Conservation (phyloP, 2,797 vertebrate species). For the Pelobates cultripes region DNA sequence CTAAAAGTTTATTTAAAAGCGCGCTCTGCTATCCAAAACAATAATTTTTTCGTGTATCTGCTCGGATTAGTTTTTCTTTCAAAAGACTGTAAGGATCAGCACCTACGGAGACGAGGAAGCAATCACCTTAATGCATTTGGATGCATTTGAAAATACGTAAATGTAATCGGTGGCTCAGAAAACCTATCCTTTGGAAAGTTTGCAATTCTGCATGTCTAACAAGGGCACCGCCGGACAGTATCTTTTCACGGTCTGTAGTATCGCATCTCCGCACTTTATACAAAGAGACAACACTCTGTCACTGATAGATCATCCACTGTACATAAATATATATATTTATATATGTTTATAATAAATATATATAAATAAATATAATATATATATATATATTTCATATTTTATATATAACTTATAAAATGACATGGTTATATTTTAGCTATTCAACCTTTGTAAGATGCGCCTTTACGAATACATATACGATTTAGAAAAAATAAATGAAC, state of each 20-base stretch:
- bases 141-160: slow-evolving; percentile 29
- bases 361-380: neutral
- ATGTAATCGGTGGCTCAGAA: slow-evolving; percentile 42
- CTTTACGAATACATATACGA: too few species aligned
- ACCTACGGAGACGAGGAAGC: slow-evolving; percentile 33
- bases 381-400: neutral
- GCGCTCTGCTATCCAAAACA: slow-evolving; percentile 37
- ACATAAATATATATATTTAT: neutral
- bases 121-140: slow-evolving; percentile 55
- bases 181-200: slow-evolving; percentile 33
- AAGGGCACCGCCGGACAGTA: slow-evolving; percentile 48
- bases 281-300: neutral
- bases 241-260: neutral
- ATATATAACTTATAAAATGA: neutral
- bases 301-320: neutral
- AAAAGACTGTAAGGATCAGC: slow-evolving; percentile 38
- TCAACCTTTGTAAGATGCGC: too few species aligned
- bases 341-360: neutral
- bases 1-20: slow-evolving; percentile 55
- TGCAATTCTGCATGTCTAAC: slow-evolving; percentile 36
- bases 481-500: too few species aligned
- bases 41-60: slow-evolving; percentile 32
- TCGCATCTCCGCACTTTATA: neutral
- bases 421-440: too few species aligned
- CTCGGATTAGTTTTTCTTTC: slow-evolving; percentile 44